phyloP scores from a whole-genome alignment of 2,113 vertebrate species.

The Xiphophorus maculatus region DNA sequence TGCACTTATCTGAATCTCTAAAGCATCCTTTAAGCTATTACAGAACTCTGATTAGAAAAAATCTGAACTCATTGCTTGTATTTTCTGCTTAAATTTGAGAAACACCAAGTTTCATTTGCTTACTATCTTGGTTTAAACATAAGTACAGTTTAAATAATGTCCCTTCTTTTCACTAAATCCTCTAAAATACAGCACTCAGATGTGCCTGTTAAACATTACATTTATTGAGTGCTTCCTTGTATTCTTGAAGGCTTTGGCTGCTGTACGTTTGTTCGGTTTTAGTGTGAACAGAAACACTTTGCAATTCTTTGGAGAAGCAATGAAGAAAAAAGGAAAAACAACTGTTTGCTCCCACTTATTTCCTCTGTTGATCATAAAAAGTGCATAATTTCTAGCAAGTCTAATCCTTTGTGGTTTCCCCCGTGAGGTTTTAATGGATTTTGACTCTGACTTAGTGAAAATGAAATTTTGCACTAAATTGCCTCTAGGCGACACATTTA shows the following conservation, averaged over 20 bases:
- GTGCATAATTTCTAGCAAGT: constrained; percentile 33
- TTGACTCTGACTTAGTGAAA: constrained; percentile 38
- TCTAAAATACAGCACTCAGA: constrained; percentile 19
- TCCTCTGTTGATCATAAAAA: constrained; percentile 59
- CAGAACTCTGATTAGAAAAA: constrained; percentile 24
- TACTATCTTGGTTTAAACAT: constrained; percentile 19
- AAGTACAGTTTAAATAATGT: neutral
- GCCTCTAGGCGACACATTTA: constrained; percentile 14
- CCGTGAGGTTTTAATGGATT: constrained; percentile 32
- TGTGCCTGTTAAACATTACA: constrained; percentile 31
- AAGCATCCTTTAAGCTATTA: constrained; percentile 26
- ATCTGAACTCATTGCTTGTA: neutral
- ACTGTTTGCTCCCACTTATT: constrained; percentile 32
- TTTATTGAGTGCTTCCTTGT: constrained; percentile 41
- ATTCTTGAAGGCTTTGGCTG: neutral
- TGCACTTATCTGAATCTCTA: constrained; percentile 22
- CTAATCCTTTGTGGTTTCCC: constrained; percentile 29
- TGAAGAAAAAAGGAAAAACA: constrained; percentile 33
- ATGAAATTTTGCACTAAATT: constrained; percentile 40
- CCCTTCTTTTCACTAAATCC: constrained; percentile 8
- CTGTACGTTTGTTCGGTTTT: constrained; percentile 23
- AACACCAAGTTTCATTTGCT: neutral
- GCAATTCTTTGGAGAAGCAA: constrained; percentile 45
- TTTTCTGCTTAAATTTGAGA: neutral
- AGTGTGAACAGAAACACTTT: constrained; percentile 42